Conservation (phyloP, 2,888 invertebrate species). For the Drosophila lutescens region DNA sequence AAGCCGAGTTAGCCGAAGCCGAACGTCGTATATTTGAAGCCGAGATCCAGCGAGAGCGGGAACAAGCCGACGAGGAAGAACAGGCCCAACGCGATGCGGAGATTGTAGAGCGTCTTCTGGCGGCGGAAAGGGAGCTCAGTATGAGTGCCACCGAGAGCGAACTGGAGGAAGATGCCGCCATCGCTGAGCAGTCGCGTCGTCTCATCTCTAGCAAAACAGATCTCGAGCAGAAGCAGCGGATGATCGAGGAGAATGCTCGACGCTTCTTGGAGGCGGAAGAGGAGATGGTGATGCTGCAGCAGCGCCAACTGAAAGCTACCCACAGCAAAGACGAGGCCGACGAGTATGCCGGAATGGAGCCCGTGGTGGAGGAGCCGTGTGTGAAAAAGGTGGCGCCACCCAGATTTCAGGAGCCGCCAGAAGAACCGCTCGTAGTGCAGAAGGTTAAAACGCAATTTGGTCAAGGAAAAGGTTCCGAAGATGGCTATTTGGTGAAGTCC, state of each 20-base stretch:
- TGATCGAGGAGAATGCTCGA: conserved; percentile 81
- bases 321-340: conserved; percentile 46
- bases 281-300: conserved; percentile 81
- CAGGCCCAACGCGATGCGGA: conserved; percentile 64
- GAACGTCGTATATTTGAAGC: conserved; percentile 52
- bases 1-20: conserved; percentile 49
- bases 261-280: conserved; percentile 81
- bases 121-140: conserved; percentile 66
- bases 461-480: conserved; percentile 69
- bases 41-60: conserved; percentile 35
- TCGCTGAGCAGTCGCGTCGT: conserved; percentile 49
- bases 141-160: conserved; percentile 68
- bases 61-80: conserved; percentile 54
- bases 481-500: conserved; percentile 66
- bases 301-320: conserved; percentile 62
- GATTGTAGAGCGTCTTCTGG: conserved; percentile 61
- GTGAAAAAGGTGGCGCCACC: conserved; percentile 65
- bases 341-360: conserved; percentile 67
- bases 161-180: conserved; percentile 62
- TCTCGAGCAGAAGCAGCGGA: conserved; percentile 66
- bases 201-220: conserved; percentile 54
- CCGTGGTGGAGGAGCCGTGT: conserved; percentile 72
- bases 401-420: conserved; percentile 47
- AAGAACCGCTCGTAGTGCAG: conserved; percentile 60
- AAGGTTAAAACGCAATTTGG: conserved; percentile 83